Evolutionary conservation across 2,113 vertebrate genomes (phyloP).

Genomic region (Procavia capensis): DNA sequence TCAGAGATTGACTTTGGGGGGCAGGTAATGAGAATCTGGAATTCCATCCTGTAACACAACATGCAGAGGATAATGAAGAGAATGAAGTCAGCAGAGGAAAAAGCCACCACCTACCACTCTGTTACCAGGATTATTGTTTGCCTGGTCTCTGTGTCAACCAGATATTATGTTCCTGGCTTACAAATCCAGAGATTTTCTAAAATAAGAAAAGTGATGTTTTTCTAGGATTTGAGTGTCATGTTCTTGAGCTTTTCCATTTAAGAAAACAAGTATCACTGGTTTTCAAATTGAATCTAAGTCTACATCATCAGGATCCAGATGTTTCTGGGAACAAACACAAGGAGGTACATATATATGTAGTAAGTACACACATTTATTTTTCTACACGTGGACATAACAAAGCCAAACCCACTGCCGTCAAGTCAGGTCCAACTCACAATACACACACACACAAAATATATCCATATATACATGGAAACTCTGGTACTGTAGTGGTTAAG

Average conservation of each 20-base stretch:
- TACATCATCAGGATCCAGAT: not conserved
- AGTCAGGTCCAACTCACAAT: no score
- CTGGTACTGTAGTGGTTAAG: no score
- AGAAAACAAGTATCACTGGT: not conserved
- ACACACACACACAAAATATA: not conserved
- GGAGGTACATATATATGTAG: not conserved
- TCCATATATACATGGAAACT: fast-evolving
- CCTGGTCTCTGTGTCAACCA: not conserved
- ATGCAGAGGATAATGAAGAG: not conserved
- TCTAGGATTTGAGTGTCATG: not conserved
- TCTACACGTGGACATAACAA: no score
- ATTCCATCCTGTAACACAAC: no score
- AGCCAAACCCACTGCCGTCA: no score
- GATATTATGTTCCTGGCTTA: not conserved
- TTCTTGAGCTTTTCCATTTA: not conserved
- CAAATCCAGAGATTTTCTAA: not conserved
- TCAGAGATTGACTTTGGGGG: no score
- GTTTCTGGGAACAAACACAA: not conserved
- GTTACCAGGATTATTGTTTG: not conserved
- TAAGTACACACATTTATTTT: not conserved
- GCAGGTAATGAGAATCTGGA: no score
- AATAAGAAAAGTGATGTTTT: not conserved
- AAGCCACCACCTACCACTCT: not conserved
- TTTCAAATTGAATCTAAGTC: not conserved
- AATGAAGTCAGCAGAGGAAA: not conserved